Percentiles rank a stretch among this genome's conserved stretches.
Evolutionary conservation across 1,140 invertebrate genomes (phyloP).

Genomic region (Nasonia giraulti): DNA sequence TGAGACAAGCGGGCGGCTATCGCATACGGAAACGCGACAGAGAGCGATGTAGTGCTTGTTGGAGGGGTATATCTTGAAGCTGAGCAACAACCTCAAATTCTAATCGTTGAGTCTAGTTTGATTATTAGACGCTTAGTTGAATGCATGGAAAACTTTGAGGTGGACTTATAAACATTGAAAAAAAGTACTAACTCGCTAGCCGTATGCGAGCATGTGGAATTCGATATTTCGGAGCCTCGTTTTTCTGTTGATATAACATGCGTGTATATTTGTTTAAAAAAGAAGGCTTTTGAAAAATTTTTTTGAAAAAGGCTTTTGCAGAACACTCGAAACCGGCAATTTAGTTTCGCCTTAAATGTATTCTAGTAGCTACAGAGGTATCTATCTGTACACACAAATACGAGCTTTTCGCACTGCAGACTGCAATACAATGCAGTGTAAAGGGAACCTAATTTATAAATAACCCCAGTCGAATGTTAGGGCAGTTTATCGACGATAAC

Average conservation of each 20-base stretch:
- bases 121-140: not conserved
- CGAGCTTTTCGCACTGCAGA: not conserved
- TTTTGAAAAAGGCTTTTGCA: too few species aligned
- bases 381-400: not conserved
- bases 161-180: too few species aligned
- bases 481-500: not conserved
- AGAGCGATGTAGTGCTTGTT: not conserved
- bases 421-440: not conserved
- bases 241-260: too few species aligned
- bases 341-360: not conserved
- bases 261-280: too few species aligned
- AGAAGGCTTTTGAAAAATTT: too few species aligned
- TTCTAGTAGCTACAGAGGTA: too few species aligned
- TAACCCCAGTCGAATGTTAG: not conserved
- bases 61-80: not conserved
- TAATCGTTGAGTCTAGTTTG: not conserved
- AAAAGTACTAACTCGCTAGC: too few species aligned
- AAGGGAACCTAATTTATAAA: not conserved
- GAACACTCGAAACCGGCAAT: not conserved
- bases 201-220: too few species aligned
- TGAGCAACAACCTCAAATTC: not conserved
- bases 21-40: not conserved
- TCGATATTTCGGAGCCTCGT: too few species aligned
- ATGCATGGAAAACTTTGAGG: too few species aligned
- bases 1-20: constrained; percentile 3